A percentile compares a stretch with the other conserved stretches of the same genome.
These are phyloP conservation scores for Microcebus murinus DNA, from an alignment of 2,113 vertebrate genomes.

Conservation along the genomic window DNA sequence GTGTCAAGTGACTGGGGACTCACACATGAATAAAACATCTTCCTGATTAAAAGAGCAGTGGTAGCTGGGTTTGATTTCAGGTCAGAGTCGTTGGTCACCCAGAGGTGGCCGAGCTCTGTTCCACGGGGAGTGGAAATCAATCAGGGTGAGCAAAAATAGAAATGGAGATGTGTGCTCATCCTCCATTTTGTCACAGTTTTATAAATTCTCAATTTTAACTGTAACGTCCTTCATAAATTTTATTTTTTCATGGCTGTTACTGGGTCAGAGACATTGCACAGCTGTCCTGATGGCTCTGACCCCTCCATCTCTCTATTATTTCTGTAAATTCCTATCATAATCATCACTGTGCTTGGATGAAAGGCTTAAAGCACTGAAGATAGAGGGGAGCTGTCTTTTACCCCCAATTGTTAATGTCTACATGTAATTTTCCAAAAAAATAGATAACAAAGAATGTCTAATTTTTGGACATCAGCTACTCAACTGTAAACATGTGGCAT, in stretches of 20 bases:
- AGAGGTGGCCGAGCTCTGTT: neutral
- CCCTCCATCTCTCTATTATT: neutral
- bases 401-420: neutral
- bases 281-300: neutral
- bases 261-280: neutral
- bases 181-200: conserved; percentile 4
- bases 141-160: neutral
- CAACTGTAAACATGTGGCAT: neutral
- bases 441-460: neutral
- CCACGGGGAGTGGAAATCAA: neutral
- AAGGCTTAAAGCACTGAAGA: neutral
- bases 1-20: neutral
- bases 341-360: neutral
- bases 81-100: neutral
- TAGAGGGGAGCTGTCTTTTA: neutral
- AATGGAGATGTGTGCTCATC: neutral
- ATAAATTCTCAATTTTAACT: neutral
- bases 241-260: neutral
- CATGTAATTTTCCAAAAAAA: neutral
- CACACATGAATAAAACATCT: neutral
- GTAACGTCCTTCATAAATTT: neutral
- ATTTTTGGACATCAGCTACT: conserved; percentile 35
- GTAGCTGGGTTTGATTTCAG: neutral
- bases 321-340: neutral
- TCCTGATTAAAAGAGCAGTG: neutral